Conservation (phyloP, 2,113 vertebrate species). For the Leucosticte australis region DNA sequence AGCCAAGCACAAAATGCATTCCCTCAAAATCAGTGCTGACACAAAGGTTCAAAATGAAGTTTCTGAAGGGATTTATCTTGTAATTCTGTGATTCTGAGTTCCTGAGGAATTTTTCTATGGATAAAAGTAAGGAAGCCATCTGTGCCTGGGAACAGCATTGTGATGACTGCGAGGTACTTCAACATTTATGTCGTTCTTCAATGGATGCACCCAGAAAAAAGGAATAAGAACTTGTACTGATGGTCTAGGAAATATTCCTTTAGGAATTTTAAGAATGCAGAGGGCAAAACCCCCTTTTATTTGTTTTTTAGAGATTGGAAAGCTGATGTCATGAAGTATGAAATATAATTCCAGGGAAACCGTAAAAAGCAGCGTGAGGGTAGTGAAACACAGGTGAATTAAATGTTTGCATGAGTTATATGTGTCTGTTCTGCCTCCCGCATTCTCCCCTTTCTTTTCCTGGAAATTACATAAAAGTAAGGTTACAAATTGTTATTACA, state of each 20-base stretch:
- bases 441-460: neutral
- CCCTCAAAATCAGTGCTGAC: neutral
- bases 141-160: rapidly evolving
- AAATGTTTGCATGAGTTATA: neutral
- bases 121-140: neutral
- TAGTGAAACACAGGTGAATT: neutral
- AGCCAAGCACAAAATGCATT: neutral
- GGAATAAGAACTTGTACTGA: neutral
- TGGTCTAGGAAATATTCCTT: neutral
- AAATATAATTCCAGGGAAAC: neutral
- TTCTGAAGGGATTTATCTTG: neutral
- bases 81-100: neutral
- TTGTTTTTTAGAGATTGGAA: neutral
- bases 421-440: neutral
- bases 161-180: neutral
- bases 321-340: neutral
- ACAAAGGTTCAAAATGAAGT: neutral
- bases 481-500: rapidly evolving
- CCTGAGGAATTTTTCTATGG: neutral
- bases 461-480: neutral
- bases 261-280: neutral
- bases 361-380: neutral
- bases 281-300: neutral
- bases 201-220: neutral
- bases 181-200: neutral